phyloP scores from a whole-genome alignment of 2,888 invertebrate genomes.

The Conistra vaccinii region DNA sequence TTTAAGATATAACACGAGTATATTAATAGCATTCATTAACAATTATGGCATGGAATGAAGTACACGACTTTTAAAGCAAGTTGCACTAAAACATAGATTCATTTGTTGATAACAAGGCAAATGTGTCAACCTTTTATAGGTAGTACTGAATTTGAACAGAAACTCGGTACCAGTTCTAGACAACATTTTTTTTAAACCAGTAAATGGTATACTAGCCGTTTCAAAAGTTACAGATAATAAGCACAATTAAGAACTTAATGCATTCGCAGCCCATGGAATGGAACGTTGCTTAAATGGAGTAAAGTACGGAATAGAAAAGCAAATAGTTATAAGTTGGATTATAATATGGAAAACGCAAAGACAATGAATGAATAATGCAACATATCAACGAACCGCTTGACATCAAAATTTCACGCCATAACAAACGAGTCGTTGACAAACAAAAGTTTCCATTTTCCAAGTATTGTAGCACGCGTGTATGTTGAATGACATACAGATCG shows the following conservation, averaged over 20 bases:
- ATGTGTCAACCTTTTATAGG: constrained; percentile 57
- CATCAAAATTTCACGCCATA: constrained; percentile 63
- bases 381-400: constrained; percentile 33
- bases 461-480: constrained; percentile 47
- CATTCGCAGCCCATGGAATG: background rate
- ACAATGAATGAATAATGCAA: constrained; percentile 55
- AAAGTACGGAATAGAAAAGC: constrained; percentile 2
- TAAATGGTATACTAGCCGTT: constrained; percentile 21
- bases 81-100: constrained; percentile 56
- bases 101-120: constrained; percentile 52
- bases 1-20: constrained; percentile 57
- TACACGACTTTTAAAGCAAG: constrained; percentile 52
- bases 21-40: constrained; percentile 65
- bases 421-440: constrained; percentile 47
- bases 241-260: constrained; percentile 18
- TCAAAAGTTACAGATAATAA: constrained; percentile 23
- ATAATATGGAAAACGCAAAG: constrained; percentile 8
- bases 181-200: constrained; percentile 12
- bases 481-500: constrained; percentile 62
- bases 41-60: constrained; percentile 64
- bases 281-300: constrained; percentile 17
- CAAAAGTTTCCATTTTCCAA: constrained; percentile 59
- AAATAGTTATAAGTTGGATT: constrained; percentile 9
- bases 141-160: constrained; percentile 44
- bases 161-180: constrained; percentile 29